phyloP scores from a whole-genome alignment of 1,140 invertebrate species.

The Drosophila sulfurigaster region DNA sequence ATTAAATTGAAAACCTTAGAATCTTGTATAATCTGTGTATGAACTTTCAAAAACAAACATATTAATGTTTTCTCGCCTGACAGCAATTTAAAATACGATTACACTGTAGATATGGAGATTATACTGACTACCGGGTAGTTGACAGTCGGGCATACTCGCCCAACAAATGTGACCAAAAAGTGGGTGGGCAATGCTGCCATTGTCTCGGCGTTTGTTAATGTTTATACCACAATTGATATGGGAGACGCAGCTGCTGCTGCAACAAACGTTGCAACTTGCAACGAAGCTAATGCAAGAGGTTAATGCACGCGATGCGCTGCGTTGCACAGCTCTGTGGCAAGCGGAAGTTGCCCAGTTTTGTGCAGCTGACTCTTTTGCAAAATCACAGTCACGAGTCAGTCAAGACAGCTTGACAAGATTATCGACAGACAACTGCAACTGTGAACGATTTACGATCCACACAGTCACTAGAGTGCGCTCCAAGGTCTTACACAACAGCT shows the following conservation, averaged over 20 bases:
- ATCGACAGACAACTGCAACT: not conserved
- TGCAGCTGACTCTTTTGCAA: not conserved
- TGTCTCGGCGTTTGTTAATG: slow-evolving; percentile 38
- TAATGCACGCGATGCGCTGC: slow-evolving; percentile 62
- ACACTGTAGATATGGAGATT: no score
- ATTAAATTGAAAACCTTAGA: no score
- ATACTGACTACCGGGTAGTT: no score
- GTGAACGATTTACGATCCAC: not conserved
- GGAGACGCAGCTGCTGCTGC: slow-evolving; percentile 36
- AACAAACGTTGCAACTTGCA: slow-evolving; percentile 30
- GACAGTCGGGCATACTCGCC: no score
- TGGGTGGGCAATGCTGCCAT: slow-evolving; percentile 65
- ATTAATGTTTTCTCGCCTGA: no score
- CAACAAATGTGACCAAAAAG: slow-evolving; percentile 49
- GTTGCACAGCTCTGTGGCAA: slow-evolving; percentile 37
- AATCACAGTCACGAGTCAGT: not conserved
- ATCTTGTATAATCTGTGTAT: no score
- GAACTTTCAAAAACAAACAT: no score
- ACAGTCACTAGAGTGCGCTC: not conserved
- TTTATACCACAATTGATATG: slow-evolving; percentile 46
- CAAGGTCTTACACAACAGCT: slow-evolving; percentile 10
- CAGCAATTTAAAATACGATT: no score
- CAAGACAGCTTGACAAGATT: not conserved
- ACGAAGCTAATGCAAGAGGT: slow-evolving; percentile 33
- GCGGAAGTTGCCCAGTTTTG: slow-evolving; percentile 59